phyloP scores from a whole-genome alignment of 2,888 invertebrate species.

The Schrankia costaestrigalis region DNA sequence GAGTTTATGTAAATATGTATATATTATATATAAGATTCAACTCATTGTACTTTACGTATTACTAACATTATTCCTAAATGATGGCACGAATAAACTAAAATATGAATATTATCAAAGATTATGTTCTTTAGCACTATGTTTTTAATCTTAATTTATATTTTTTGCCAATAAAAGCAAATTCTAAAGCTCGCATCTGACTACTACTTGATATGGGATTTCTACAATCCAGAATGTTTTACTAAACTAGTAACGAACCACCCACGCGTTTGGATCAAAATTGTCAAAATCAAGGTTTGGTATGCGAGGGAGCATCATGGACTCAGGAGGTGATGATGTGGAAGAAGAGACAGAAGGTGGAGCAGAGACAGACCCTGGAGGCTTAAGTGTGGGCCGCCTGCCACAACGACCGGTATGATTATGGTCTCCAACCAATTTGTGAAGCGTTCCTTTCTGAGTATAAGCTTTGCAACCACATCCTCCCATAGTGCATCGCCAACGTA shows the following conservation, averaged over 20 bases:
- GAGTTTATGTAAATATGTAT: no score
- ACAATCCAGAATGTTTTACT: no score
- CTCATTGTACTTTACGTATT: constrained; percentile 12
- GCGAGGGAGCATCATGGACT: constrained; percentile 57
- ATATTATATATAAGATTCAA: no score
- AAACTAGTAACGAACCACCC: constrained; percentile 60
- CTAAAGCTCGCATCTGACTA: constrained; percentile 8
- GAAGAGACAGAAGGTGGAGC: constrained; percentile 17
- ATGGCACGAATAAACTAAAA: constrained; percentile 20
- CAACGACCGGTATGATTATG: constrained; percentile 71
- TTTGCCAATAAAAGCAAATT: no score
- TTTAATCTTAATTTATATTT: no score
- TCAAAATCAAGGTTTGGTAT: constrained; percentile 61
- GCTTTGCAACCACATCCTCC: constrained; percentile 76
- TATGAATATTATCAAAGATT: neutral
- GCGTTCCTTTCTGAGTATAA: constrained; percentile 69
- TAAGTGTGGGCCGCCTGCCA: constrained; percentile 47
- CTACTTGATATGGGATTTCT: constrained; percentile 16
- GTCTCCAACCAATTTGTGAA: constrained; percentile 72
- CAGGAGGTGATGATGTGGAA: constrained; percentile 46
- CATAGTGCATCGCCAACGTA: constrained; percentile 76
- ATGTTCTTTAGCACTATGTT: no score
- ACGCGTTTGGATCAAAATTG: constrained; percentile 68
- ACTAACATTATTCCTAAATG: constrained; percentile 8
- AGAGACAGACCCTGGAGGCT: constrained; percentile 22